phyloP scores from a whole-genome alignment of 2,797 vertebrate species.

The Thaleichthys pacificus region DNA sequence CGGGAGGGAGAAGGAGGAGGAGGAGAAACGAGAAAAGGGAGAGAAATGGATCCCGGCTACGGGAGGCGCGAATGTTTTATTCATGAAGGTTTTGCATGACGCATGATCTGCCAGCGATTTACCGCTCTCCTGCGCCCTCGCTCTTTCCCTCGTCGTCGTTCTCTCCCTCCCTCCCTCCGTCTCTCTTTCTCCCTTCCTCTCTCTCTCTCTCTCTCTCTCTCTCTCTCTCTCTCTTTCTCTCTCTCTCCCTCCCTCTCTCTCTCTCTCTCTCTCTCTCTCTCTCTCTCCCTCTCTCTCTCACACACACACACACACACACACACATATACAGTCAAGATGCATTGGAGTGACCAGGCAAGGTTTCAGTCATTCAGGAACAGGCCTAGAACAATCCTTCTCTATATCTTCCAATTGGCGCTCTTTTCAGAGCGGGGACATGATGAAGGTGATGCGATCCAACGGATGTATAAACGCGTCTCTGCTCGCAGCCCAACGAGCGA shows the following conservation, averaged over 20 bases:
- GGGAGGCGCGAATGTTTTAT: constrained; percentile 75
- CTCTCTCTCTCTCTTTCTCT: constrained; percentile 48
- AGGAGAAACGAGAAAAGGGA: constrained; percentile 28
- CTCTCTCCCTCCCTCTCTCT: constrained; percentile 64
- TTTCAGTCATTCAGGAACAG: too few species aligned
- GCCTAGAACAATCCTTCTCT: too few species aligned
- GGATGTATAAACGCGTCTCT: too few species aligned
- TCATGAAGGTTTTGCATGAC: constrained; percentile 78
- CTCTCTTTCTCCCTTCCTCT: constrained; percentile 65
- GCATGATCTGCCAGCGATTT: constrained; percentile 75
- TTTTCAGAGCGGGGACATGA: too few species aligned
- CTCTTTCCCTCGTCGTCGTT: constrained; percentile 41
- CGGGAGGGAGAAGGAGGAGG: constrained; percentile 52
- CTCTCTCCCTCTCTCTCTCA: constrained; percentile 46
- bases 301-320: too few species aligned
- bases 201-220: constrained; percentile 61
- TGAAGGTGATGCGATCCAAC: too few species aligned
- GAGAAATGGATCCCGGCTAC: constrained; percentile 65
- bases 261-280: constrained; percentile 61
- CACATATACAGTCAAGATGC: too few species aligned
- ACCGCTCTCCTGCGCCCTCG: constrained; percentile 55
- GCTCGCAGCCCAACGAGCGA: too few species aligned
- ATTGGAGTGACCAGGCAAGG: too few species aligned
- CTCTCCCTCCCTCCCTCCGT: constrained; percentile 11
- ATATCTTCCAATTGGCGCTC: too few species aligned